A percentile compares a stretch with the other conserved stretches of the same genome.
Evolutionary conservation across 1,140 invertebrate genomes (phyloP).

Genomic region (Teleopsis dalmanni): DNA sequence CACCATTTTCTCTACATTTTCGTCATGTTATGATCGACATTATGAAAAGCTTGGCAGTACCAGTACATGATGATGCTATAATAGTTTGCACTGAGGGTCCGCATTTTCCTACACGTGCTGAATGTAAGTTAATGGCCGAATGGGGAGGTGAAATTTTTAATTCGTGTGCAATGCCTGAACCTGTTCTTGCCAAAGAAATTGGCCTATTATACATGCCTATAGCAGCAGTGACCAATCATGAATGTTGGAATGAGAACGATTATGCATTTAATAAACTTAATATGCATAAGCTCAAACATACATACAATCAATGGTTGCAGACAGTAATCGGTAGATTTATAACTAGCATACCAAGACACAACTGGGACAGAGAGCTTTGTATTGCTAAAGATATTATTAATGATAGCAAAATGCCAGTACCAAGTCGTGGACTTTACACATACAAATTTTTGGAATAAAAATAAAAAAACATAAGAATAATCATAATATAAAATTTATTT

Average conservation of each 20-base stretch:
- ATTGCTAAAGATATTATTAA: no score
- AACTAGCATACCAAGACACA: no score
- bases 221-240: conserved; percentile 91
- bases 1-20: conserved; percentile 67
- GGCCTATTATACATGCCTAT: conserved; percentile 82
- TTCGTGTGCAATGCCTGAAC: conserved; percentile 94
- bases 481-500: no score
- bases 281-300: no score
- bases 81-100: conserved; percentile 80
- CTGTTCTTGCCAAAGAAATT: conserved; percentile 83
- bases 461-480: no score
- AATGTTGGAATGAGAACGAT: conserved; percentile 88
- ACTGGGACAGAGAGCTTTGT: no score
- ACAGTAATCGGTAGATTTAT: no score
- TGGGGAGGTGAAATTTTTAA: conserved; percentile 87
- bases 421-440: no score
- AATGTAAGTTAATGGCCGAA: conserved; percentile 71
- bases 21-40: conserved; percentile 59
- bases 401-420: no score
- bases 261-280: no score
- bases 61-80: conserved; percentile 62
- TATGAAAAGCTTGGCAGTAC: conserved; percentile 51
- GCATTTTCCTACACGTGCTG: conserved; percentile 82
- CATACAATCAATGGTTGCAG: no score
- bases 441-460: no score